phyloP scores from a whole-genome alignment of 2,797 vertebrate species.

The Hozukius guyotensis region DNA sequence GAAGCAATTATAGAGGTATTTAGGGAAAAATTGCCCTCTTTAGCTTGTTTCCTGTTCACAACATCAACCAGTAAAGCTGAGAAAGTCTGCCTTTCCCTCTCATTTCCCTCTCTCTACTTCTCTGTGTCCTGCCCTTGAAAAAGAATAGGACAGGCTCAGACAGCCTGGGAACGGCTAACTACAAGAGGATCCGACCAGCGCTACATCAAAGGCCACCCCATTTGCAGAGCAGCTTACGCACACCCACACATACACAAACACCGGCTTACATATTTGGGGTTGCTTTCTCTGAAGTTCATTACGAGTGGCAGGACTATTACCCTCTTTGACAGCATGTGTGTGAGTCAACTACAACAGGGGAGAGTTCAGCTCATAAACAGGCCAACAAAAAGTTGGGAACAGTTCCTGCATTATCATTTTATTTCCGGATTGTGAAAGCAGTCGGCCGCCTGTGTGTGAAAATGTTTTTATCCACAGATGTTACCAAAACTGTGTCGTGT shows the following conservation, averaged over 20 bases:
- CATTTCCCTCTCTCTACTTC: conserved; percentile 27
- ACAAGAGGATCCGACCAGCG: conserved; percentile 65
- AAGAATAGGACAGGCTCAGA: conserved; percentile 71
- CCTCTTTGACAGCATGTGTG: conserved; percentile 60
- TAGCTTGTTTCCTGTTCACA: conserved; percentile 27
- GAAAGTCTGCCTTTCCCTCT: conserved; percentile 18
- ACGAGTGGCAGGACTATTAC: conserved; percentile 71
- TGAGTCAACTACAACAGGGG: conserved; percentile 51
- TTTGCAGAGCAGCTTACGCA: conserved; percentile 77
- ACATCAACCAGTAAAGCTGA: conserved; percentile 24
- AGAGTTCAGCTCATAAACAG: conserved; percentile 59
- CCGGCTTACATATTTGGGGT: conserved; percentile 76
- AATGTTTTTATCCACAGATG: conserved; percentile 13
- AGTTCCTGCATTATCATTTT: conserved; percentile 13
- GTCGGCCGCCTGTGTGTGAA: not conserved
- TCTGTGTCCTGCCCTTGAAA: conserved; percentile 71
- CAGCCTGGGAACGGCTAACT: conserved; percentile 79
- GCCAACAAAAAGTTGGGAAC: conserved; percentile 36
- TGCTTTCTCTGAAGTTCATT: conserved; percentile 79
- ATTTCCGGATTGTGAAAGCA: conserved; percentile 6
- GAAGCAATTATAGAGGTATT: conserved; percentile 31
- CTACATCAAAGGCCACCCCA: conserved; percentile 78
- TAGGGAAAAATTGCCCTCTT: not conserved
- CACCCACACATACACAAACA: conserved; percentile 80
- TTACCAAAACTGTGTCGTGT: conserved; percentile 14